phyloP scores from a whole-genome alignment of 2,797 vertebrate species.

The Artibeus lituratus region DNA sequence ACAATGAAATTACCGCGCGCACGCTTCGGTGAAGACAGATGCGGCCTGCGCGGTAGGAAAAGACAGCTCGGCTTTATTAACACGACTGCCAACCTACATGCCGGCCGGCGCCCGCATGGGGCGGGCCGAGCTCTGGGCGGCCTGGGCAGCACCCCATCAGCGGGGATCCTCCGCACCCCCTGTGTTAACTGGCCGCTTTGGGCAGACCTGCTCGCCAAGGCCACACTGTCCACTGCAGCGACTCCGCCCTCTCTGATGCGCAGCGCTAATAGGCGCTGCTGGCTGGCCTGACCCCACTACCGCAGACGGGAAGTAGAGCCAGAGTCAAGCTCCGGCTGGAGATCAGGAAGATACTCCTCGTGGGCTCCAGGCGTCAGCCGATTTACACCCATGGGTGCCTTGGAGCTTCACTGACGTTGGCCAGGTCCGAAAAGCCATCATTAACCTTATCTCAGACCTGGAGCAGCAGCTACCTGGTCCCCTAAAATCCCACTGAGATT shows the following conservation, averaged over 20 bases:
- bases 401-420: accelerated
- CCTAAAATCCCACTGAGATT: background rate
- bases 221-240: background rate
- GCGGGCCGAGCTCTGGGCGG: accelerated
- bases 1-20: slow-evolving; percentile 77
- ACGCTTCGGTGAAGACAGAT: slow-evolving; percentile 82
- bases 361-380: background rate
- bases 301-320: accelerated
- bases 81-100: background rate
- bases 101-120: background rate
- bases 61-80: slow-evolving; percentile 77
- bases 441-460: background rate
- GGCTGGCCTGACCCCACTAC: background rate
- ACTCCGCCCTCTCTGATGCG: too few species aligned
- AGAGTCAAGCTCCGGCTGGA: accelerated
- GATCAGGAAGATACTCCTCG: background rate
- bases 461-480: background rate
- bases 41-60: slow-evolving; percentile 66
- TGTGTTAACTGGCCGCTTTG: background rate
- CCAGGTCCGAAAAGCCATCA: background rate
- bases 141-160: background rate
- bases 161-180: background rate
- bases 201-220: background rate
- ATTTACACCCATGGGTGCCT: accelerated
- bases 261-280: too few species aligned